phyloP scores from a whole-genome alignment of 1,140 invertebrate genomes.

The Meloidogyne chitwoodi region DNA sequence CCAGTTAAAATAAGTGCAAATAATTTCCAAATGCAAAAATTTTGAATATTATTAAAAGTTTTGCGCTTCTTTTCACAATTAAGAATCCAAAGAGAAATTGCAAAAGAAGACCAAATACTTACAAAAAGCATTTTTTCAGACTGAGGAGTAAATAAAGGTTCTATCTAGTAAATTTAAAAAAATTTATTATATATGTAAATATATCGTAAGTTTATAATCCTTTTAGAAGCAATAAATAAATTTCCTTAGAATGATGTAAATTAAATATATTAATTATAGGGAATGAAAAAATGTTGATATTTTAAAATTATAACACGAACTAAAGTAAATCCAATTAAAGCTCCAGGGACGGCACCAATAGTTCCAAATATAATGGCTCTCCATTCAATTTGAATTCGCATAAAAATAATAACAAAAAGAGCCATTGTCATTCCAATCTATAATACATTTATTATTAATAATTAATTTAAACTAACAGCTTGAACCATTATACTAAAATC shows the following conservation, averaged over 20 bases:
- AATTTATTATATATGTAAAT: too few species aligned
- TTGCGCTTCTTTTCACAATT: conserved; percentile 31
- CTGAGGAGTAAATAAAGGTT: conserved; percentile 24
- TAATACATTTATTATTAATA: not conserved
- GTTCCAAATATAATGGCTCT: conserved; percentile 25
- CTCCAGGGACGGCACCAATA: conserved; percentile 35
- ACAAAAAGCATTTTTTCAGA: conserved; percentile 38
- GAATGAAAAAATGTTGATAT: too few species aligned
- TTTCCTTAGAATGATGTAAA: not conserved
- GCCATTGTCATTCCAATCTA: conserved; percentile 31
- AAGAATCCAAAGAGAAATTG: conserved; percentile 31
- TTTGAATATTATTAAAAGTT: conserved; percentile 28
- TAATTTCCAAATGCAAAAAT: conserved; percentile 25
- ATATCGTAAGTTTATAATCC: too few species aligned
- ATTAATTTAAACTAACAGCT: conserved; percentile 18
- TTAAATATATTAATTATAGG: too few species aligned
- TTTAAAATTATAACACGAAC: conserved; percentile 9
- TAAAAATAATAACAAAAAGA: conserved; percentile 34
- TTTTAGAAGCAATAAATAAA: not conserved
- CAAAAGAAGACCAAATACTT: conserved; percentile 40
- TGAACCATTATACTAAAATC: conserved; percentile 41
- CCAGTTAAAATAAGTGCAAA: conserved; percentile 28
- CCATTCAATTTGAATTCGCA: conserved; percentile 44
- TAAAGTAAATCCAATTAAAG: conserved; percentile 28
- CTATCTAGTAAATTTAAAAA: conserved; percentile 23